Evolutionary conservation across 2,797 vertebrate species (phyloP).

Genomic region (Hapalemur alaotrensis): DNA sequence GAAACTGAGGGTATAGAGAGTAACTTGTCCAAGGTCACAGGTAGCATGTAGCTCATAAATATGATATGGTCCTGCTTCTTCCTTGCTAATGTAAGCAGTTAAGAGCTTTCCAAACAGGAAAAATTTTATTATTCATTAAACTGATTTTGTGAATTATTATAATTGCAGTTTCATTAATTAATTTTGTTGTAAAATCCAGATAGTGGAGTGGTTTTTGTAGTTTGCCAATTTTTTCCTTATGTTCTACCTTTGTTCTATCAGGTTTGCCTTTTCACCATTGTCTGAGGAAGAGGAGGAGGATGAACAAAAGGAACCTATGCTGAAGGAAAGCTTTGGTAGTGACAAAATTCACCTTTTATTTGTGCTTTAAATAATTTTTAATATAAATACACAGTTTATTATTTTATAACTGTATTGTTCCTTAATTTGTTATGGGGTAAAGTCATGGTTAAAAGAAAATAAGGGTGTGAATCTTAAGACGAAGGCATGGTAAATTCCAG

Average conservation of each 20-base stretch:
- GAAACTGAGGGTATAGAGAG: not conserved
- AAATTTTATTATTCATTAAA: not conserved
- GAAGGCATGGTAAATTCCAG: not conserved
- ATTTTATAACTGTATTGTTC: not conserved
- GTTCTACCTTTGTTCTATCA: slow-evolving; percentile 68
- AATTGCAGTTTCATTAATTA: not conserved
- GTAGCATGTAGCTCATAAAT: not conserved
- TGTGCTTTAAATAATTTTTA: slow-evolving; percentile 24
- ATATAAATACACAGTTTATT: not conserved
- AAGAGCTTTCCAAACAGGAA: slow-evolving; percentile 19
- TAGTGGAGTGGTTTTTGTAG: not conserved
- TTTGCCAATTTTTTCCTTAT: slow-evolving; percentile 41
- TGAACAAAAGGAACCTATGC: slow-evolving; percentile 97
- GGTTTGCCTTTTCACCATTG: slow-evolving; percentile 97
- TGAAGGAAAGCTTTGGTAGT: slow-evolving; percentile 96
- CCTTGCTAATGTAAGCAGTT: not conserved
- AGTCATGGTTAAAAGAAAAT: slow-evolving; percentile 7
- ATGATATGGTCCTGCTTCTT: not conserved
- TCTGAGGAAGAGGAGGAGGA: slow-evolving; percentile 97
- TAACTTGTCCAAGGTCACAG: not conserved
- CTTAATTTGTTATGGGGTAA: slow-evolving; percentile 9
- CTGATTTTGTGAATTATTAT: not conserved
- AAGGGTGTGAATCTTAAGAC: not conserved
- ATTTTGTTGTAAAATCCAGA: not conserved
- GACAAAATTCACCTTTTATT: slow-evolving; percentile 29